Evolutionary conservation across 1,140 invertebrate species (phyloP), one percentile per base, ranked within the genome.

Genomic region (Asbolus verrucosus): DNA sequence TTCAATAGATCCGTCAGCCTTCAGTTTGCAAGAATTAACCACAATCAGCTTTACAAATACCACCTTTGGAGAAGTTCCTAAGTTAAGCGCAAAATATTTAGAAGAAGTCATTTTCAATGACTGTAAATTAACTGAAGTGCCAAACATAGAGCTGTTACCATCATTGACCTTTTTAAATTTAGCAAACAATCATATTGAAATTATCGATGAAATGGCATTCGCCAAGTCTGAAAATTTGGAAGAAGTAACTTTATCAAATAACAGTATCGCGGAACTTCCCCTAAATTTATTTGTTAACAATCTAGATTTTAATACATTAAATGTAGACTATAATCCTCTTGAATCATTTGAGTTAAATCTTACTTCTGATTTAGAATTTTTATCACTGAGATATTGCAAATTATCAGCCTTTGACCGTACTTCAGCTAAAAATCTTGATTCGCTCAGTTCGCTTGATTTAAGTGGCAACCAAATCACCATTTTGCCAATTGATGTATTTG

Each of bases 301-400:
- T 63, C 41, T 41, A 33, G 70, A 75, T 33, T 50, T 78, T 5
- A 67, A 65, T 15, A 72, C 72, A 30, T 59, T 81, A 14, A 65
- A 78, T 63, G 46, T 81, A 9, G 74, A 74, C 46, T 59, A 76
- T 36, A 81, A 81, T 68, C 78, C 78, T 3, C 46, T 81, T 15
- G 67, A 68, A 41, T 54, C 36, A 4, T 76, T 80, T 13, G 41
- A 67, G 11, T 46, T 75, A 13, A 71, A 71, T 30, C 67, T 66
- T 30, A 60, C 71, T n/a, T 72, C 71, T 9, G 70, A 72, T 8
- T 59, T 81, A 13, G 78, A 79, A 71, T 70, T 66, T 36, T 39
- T 81, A 8, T 72, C 73, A 1, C 50, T 81, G n/a, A 75, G 70
- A 65, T 72, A 75, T 15, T 79, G 77, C 27, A 65, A 73, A 14